Conservation (phyloP, 2,113 vertebrate genomes). For the Sminthopsis crassicaudata region DNA sequence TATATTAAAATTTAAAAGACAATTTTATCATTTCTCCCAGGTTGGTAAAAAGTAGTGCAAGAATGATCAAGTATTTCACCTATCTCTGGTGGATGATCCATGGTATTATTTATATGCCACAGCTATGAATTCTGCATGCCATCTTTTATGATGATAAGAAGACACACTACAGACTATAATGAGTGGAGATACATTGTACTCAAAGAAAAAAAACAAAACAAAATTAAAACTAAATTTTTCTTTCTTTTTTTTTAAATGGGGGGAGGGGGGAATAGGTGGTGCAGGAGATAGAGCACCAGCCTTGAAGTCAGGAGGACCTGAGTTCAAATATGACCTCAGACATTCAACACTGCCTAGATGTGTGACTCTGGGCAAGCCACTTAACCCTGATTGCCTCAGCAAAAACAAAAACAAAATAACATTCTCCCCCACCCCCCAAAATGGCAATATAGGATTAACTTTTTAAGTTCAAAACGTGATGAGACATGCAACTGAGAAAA, state of each 20-base stretch:
- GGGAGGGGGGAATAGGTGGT: too few species aligned
- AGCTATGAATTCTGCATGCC: not conserved
- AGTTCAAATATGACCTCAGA: too few species aligned
- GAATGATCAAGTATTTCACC: not conserved
- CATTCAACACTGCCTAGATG: too few species aligned
- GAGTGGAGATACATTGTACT: not conserved
- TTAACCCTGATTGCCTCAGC: too few species aligned
- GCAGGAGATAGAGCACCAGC: too few species aligned
- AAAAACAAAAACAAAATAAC: too few species aligned
- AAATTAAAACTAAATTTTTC: not conserved
- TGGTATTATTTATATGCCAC: not conserved
- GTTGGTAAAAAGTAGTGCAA: not conserved
- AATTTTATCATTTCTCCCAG: not conserved
- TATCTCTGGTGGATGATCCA: not conserved
- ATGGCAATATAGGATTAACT: not conserved
- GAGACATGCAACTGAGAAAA: not conserved
- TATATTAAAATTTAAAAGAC: not conserved
- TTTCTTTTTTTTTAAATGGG: too few species aligned
- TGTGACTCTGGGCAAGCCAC: too few species aligned
- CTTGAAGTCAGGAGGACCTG: too few species aligned
- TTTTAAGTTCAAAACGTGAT: constrained; percentile 14
- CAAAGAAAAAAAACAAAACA: not conserved
- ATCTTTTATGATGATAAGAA: not conserved
- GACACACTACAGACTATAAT: not conserved
- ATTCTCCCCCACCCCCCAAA: too few species aligned